phyloP scores from a whole-genome alignment of 1,140 invertebrate species.

The Lamellibrachia luymesi region DNA sequence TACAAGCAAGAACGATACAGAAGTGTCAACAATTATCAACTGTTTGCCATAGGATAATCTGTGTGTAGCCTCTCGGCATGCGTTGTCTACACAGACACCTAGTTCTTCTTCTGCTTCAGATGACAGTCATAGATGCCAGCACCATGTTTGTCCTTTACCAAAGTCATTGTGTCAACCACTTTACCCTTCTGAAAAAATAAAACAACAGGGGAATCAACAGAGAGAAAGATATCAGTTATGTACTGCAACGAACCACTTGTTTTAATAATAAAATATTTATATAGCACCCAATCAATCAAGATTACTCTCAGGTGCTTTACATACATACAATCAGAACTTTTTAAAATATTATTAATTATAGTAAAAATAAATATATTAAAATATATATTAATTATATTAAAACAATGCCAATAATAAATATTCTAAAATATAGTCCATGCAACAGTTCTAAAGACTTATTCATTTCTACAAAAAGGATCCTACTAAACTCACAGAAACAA shows the following conservation, averaged over 20 bases:
- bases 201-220: background rate
- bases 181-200: constrained; percentile 42
- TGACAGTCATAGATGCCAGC: constrained; percentile 16
- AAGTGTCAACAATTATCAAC: too few relatives aligned
- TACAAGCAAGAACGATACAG: background rate
- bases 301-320: too few relatives aligned
- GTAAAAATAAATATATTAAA: too few relatives aligned
- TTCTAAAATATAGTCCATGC: too few relatives aligned
- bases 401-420: too few relatives aligned
- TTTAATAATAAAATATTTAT: too few relatives aligned
- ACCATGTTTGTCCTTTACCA: constrained; percentile 41
- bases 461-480: background rate
- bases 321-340: too few relatives aligned
- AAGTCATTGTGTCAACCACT: constrained; percentile 43
- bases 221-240: background rate
- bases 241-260: too few relatives aligned
- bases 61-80: background rate
- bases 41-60: background rate
- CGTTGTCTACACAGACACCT: background rate
- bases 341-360: too few relatives aligned
- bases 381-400: too few relatives aligned
- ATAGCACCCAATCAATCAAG: too few relatives aligned
- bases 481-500: background rate
- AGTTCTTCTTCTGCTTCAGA: background rate
- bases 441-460: background rate